These are phyloP conservation scores for Lycocorax pyrrhopterus DNA, from an alignment of 2,113 vertebrate species.

Conservation along the genomic window DNA sequence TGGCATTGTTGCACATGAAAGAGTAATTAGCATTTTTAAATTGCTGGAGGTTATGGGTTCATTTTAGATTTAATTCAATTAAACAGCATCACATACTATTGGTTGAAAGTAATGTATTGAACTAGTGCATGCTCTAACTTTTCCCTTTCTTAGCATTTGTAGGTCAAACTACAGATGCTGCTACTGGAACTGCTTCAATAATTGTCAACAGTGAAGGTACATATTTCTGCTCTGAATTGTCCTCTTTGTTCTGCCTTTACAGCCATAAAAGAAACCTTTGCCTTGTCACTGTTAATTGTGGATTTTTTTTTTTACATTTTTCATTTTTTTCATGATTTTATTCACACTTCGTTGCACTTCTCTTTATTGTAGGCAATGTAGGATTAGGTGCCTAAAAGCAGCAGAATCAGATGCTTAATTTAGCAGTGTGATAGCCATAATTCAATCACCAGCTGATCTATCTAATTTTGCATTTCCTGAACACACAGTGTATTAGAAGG, in stretches of 20 bases:
- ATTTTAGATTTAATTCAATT: constrained; percentile 57
- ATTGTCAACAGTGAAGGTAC: constrained; percentile 91
- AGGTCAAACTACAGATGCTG: constrained; percentile 83
- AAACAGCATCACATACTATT: constrained; percentile 38
- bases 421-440: background rate
- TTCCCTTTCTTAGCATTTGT: constrained; percentile 82
- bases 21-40: constrained; percentile 69
- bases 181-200: constrained; percentile 92
- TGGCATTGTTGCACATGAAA: constrained; percentile 74
- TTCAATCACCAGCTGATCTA: background rate
- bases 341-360: background rate
- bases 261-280: constrained; percentile 4
- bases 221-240: background rate
- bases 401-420: background rate
- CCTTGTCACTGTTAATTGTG: background rate
- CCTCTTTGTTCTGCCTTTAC: constrained; percentile 9
- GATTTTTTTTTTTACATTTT: background rate
- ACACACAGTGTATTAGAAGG: background rate
- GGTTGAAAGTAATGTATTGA: constrained; percentile 52
- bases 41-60: constrained; percentile 55
- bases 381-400: background rate
- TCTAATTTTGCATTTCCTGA: background rate
- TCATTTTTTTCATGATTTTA: background rate
- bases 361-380: background rate
- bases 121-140: constrained; percentile 46